Evolutionary conservation across 2,797 vertebrate genomes (phyloP), one percentile per base, ranked within the genome.

Genomic region (Lagocephalus sceleratus): DNA sequence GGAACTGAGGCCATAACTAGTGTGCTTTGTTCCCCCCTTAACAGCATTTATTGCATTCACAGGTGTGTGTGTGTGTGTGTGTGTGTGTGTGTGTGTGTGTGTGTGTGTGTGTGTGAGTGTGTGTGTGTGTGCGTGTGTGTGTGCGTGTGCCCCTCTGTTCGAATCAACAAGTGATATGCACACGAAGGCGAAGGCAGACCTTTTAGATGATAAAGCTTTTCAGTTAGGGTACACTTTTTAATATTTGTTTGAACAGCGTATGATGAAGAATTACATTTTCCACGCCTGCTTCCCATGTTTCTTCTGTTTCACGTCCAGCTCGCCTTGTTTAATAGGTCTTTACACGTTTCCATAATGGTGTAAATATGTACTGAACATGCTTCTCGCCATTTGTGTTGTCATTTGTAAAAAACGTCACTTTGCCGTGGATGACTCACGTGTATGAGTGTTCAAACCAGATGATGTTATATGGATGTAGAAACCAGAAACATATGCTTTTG

Each of bases 401-500:
- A 68, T 71, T 62, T 75, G 63, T 71, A 64, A 76, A 68, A 77
- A 73, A 63, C 59, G 50, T 75, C 59, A 54, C 57, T 73, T 44
- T 62, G 71, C 68, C 73, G 62, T 52, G 78, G 74, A 81, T 75
- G 77, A 78, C 78, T 84, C 79, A 52, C 64, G 20, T 67, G 71
- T 77, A 61, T 74, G 79, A 78, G 81, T 79, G 81, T 74, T 79
- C 76, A 75, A 79, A 75, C 71, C 82, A 80, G 82, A 82, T 81
- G 69, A 81, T 76, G 77, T 83, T 79, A 66, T 79, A 77, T 81
- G 82, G 81, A 81, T 80, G 79, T 80, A 75, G 66, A 82, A 87
- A 82, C 74, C 79, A 83, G 84, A 77, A 83, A 81, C 82, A 85
- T 81, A 81, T 86, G 83, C 81, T 85, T 76, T 80, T 71, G 78